Evolutionary conservation across 1,140 invertebrate genomes (phyloP), one percentile per base, ranked within the genome.

Genomic region (Drosophila watanabei): DNA sequence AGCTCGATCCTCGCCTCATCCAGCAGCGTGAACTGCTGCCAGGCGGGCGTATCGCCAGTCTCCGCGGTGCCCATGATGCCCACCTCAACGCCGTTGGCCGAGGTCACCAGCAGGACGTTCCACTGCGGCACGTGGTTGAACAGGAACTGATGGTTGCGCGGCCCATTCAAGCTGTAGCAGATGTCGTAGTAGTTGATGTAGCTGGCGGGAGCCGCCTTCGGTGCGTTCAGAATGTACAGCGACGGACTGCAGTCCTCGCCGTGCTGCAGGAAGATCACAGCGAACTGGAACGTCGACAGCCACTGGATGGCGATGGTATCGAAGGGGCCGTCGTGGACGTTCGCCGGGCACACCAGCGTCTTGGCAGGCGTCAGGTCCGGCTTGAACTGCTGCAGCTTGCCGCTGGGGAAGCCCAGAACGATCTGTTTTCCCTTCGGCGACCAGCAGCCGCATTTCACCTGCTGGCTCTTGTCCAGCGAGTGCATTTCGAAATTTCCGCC

Each of bases 351-450:
- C 60, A 94, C 94, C 57, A 97, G 95, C 2, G 94, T 94, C 91
- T 97, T 97, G 51, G 96, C 96, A 30, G 95, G 94, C 80, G 96
- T 96, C 30, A 98, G 92, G 84, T 97, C 96, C 18, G 97, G 97
- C 93, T 98, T 98, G 83, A 96, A 97, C 84, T 98, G 97, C 37
- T 94, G 95, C 18, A 98, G 93, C 35, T 94, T 95, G 2, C 97
- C 97, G 93, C 96, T 94, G 60, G 89, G 94, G 80, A 96, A 96
- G 3, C 97, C 98, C 10, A 97, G 95, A 18, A 97, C 96, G 13
- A 98, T 93, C 92, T 98, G 97, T 90, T 98, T 98, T 18, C 97
- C 98, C 94, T 98, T 98, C 84, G 97, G 95, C 79, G 97, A 98
- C 98, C 98, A 98, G 85, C 96, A 97, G 43, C 97, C 93, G 82